A percentile compares a stretch with the other conserved stretches of the same genome.
phyloP scores from a whole-genome alignment of 2,113 vertebrate genomes.

The Pelmatolapia mariae region DNA sequence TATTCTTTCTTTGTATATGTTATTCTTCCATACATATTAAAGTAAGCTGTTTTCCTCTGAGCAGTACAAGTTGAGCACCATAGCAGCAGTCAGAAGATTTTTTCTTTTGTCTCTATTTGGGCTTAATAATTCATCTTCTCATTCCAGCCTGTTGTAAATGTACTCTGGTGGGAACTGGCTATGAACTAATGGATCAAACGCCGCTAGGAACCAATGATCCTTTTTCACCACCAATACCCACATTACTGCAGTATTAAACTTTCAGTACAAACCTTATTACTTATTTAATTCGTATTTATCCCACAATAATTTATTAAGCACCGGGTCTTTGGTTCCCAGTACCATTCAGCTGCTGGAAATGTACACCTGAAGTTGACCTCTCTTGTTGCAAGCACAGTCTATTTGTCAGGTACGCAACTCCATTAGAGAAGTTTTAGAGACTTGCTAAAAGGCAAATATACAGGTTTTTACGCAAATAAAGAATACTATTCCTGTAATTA shows the following conservation, averaged over 20 bases:
- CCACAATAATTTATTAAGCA: not conserved
- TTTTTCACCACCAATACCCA: not conserved
- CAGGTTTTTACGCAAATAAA: not conserved
- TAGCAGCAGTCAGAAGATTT: not conserved
- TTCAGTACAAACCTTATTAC: not conserved
- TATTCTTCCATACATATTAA: not conserved
- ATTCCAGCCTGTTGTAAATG: constrained; percentile 1
- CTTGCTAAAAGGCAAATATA: not conserved
- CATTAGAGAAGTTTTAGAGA: not conserved
- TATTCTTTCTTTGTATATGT: not conserved
- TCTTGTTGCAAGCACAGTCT: not conserved
- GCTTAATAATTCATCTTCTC: constrained; percentile 34
- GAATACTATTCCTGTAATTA: not conserved
- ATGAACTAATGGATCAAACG: not conserved
- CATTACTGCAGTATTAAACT: not conserved
- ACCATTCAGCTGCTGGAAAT: not conserved
- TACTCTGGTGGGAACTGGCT: not conserved
- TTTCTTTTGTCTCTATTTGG: not conserved
- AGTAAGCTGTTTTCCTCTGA: not conserved
- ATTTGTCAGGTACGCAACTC: not conserved
- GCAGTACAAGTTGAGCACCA: not conserved
- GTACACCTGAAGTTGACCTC: not conserved
- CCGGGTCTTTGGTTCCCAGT: not conserved
- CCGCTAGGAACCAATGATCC: not conserved
- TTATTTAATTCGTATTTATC: constrained; percentile 21